Evolutionary conservation across 2,888 invertebrate species (phyloP).

Genomic region (Frankliniella fusca): DNA sequence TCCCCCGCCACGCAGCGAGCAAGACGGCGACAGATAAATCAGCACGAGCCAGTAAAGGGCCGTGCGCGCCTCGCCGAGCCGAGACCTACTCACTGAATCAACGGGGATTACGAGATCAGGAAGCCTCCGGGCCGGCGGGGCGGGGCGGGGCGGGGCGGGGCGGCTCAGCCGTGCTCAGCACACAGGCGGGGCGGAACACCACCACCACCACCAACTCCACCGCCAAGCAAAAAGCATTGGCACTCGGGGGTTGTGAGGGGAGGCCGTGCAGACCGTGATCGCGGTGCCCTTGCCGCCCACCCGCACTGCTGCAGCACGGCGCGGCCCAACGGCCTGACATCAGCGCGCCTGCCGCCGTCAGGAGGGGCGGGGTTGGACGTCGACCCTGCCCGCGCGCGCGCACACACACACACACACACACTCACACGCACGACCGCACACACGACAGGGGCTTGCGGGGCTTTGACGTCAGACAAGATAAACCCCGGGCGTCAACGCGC

Average conservation of each 20-base stretch:
- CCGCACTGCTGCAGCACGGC: not conserved
- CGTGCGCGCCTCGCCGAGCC: not conserved
- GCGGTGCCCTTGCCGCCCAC: not conserved
- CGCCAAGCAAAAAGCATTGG: not conserved
- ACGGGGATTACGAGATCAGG: constrained; percentile 24
- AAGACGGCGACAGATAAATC: constrained; percentile 16
- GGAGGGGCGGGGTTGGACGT: too few species aligned
- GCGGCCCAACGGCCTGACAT: not conserved
- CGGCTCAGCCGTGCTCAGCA: not conserved
- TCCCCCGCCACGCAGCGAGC: not conserved
- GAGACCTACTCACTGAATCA: constrained; percentile 24
- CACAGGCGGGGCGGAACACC: not conserved
- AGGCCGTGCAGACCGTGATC: not conserved
- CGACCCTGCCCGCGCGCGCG: not conserved
- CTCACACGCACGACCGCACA: not conserved
- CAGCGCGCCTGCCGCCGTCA: not conserved
- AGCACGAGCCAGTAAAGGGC: constrained; percentile 1
- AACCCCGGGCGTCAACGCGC: constrained; percentile 1
- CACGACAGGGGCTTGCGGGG: not conserved
- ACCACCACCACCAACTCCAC: not conserved
- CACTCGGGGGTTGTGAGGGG: not conserved
- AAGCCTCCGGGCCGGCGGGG: not conserved
- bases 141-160: not conserved
- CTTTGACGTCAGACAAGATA: not conserved
- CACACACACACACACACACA: not conserved